Conservation (phyloP, 2,888 invertebrate genomes). For the Latrodectus elegans region DNA sequence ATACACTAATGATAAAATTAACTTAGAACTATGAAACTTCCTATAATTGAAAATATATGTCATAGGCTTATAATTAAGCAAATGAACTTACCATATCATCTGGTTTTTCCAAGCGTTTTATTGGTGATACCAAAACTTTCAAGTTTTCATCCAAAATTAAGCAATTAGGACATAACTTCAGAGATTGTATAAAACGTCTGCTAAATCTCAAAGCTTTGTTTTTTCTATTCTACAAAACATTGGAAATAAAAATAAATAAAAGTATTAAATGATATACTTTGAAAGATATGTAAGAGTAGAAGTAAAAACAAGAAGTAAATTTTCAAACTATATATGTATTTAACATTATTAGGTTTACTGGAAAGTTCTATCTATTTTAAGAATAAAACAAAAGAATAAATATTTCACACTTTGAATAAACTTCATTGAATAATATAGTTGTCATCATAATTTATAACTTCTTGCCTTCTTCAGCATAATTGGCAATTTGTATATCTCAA, state of each 20-base stretch:
- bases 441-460: too few species aligned
- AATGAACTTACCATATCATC: slow-evolving; percentile 29
- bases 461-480: too few species aligned
- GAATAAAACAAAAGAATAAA: too few species aligned
- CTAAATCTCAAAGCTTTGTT: slow-evolving; percentile 84
- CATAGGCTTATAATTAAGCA: neutral
- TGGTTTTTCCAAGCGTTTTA: slow-evolving; percentile 82
- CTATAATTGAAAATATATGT: neutral
- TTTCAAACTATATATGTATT: too few species aligned
- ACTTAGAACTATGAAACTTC: neutral
- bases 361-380: too few species aligned
- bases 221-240: slow-evolving; percentile 1
- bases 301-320: too few species aligned
- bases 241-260: neutral
- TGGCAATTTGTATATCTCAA: too few species aligned
- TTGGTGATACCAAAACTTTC: slow-evolving; percentile 92
- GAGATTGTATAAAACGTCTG: slow-evolving; percentile 90
- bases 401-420: too few species aligned
- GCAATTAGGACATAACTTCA: slow-evolving; percentile 90
- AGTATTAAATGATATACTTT: too few species aligned
- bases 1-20: neutral
- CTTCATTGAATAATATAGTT: too few species aligned
- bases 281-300: too few species aligned
- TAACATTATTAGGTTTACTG: too few species aligned
- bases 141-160: slow-evolving; percentile 91